phyloP scores from a whole-genome alignment of 2,888 invertebrate genomes.

The Phalangium opilio region DNA sequence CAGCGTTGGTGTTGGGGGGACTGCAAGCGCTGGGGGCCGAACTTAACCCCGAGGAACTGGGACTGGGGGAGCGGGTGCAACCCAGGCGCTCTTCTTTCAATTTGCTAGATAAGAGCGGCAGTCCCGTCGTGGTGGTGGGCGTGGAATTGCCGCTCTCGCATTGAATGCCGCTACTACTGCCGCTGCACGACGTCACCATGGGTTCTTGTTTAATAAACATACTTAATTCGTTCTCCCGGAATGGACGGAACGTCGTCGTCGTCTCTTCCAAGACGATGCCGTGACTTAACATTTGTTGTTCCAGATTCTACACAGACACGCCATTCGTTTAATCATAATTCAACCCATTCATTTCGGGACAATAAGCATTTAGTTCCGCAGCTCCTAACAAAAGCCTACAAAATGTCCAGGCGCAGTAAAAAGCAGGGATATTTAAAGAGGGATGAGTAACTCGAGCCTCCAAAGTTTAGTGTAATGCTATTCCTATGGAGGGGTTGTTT shows the following conservation, averaged over 20 bases:
- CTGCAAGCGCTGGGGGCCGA: conserved; percentile 2
- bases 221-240: neutral
- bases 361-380: too few species aligned
- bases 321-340: too few species aligned
- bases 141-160: neutral
- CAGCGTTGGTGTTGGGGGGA: conserved; percentile 2
- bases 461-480: too few species aligned
- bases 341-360: too few species aligned
- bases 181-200: neutral
- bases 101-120: neutral
- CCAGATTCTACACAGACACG: neutral
- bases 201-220: neutral
- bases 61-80: conserved; percentile 4
- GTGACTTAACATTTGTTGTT: neutral
- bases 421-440: too few species aligned
- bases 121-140: neutral
- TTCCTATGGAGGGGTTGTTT: too few species aligned
- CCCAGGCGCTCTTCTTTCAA: conserved; percentile 1
- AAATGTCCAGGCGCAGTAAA: too few species aligned
- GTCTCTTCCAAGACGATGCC: neutral
- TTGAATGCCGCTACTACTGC: neutral
- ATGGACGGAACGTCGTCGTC: neutral
- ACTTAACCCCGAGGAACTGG: conserved; percentile 7
- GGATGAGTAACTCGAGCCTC: too few species aligned
- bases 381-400: too few species aligned